These are phyloP conservation scores for Pseudachorutes palmiensis DNA, from an alignment of 1,140 invertebrate species.

Conservation along the genomic window DNA sequence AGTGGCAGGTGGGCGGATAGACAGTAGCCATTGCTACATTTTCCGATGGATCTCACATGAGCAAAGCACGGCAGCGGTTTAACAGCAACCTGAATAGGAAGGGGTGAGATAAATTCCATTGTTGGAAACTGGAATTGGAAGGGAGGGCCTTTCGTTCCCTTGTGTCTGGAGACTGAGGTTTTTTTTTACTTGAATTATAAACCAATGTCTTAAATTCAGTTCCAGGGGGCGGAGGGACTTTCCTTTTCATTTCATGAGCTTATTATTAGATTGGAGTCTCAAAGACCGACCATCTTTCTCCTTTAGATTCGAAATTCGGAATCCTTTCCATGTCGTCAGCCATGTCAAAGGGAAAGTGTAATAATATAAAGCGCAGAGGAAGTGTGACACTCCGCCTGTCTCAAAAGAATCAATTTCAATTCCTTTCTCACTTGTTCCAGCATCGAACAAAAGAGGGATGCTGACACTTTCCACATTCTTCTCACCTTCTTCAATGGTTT, in stretches of 20 bases:
- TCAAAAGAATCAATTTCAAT: constrained; percentile 28
- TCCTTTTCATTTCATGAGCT: constrained; percentile 9
- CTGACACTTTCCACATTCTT: not conserved
- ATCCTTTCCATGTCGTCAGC: not conserved
- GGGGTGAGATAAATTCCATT: constrained; percentile 3
- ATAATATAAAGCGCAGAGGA: not conserved
- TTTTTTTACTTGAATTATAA: not conserved
- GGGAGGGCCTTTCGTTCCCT: too few species aligned
- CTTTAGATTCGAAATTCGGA: not conserved
- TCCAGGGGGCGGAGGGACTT: not conserved
- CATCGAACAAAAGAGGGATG: not conserved
- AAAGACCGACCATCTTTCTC: too few species aligned
- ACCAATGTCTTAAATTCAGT: not conserved
- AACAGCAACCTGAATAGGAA: not conserved
- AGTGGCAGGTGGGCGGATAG: constrained; percentile 7
- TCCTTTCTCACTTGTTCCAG: not conserved
- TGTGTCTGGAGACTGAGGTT: not conserved
- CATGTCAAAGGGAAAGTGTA: not conserved
- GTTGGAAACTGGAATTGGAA: not conserved
- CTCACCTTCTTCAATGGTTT: constrained; percentile 23
- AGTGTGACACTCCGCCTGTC: not conserved
- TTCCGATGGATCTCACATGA: too few species aligned
- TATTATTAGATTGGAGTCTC: too few species aligned
- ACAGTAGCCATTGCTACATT: not conserved
- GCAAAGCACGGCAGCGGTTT: too few species aligned